Percentiles rank a stretch among this genome's conserved stretches.
Evolutionary conservation across 35 echinoderm and acorn worm species (phyloP).

Genomic region (Apostichopus californicus): DNA sequence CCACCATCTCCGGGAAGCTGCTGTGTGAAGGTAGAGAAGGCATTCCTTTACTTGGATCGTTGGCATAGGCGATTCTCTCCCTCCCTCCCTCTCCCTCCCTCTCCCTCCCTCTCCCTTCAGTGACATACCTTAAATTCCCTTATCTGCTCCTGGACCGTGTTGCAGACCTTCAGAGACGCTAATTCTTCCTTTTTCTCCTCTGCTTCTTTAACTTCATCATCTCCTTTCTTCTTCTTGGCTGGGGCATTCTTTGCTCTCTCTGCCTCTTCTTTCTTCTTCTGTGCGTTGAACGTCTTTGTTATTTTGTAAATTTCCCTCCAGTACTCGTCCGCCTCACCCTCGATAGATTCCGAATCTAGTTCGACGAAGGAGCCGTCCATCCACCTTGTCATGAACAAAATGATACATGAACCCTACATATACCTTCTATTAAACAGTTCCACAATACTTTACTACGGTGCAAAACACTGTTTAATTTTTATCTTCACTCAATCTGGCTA

Average conservation of each 20-base stretch:
- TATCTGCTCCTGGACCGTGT: conserved; percentile 88
- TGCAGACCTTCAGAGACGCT: conserved; percentile 95
- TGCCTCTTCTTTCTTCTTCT: conserved; percentile 95
- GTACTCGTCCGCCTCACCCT: conserved; percentile 88
- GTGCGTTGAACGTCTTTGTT: conserved; percentile 82
- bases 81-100: too few species aligned
- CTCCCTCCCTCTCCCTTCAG: too few species aligned
- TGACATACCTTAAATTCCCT: conserved; percentile 83
- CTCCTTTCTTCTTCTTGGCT: conserved; percentile 77
- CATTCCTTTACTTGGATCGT: conserved; percentile 75
- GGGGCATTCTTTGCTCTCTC: conserved; percentile 88
- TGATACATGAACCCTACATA: conserved; percentile 61
- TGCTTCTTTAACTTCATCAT: conserved; percentile 62
- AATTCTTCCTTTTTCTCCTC: conserved; percentile 82
- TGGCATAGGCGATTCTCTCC: conserved; percentile 54
- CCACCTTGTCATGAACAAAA: conserved; percentile 64
- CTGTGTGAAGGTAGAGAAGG: conserved; percentile 75
- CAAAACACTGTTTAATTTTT: too few species aligned
- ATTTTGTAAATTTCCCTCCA: conserved; percentile 99
- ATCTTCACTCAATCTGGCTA: too few species aligned
- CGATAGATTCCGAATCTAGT: conserved; percentile 89
- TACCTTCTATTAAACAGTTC: too few species aligned
- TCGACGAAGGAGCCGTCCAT: conserved; percentile 97
- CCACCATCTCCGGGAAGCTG: conserved; percentile 57
- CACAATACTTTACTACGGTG: too few species aligned